phyloP scores from a whole-genome alignment of 2,888 invertebrate genomes.

The Melanostoma scalare region DNA sequence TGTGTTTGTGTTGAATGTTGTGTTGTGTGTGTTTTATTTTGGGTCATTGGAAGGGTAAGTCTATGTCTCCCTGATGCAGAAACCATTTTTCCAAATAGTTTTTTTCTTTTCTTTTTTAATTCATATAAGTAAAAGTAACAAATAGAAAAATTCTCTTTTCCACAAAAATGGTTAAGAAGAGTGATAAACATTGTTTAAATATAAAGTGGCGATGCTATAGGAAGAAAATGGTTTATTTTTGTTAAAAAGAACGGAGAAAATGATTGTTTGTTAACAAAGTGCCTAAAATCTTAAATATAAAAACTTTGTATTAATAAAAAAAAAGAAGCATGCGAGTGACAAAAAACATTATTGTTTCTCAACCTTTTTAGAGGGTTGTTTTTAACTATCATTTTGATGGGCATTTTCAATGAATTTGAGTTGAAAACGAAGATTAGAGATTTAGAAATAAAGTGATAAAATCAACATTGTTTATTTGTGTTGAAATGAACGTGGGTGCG shows the following conservation, averaged over 20 bases:
- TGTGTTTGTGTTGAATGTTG: constrained; percentile 19
- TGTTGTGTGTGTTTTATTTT: constrained; percentile 17
- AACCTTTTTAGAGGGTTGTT: too few relatives aligned
- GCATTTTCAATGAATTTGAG: too few relatives aligned
- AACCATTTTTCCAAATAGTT: constrained; percentile 7
- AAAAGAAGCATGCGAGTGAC: background rate
- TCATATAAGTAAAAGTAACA: constrained; percentile 14
- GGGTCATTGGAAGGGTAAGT: constrained; percentile 12
- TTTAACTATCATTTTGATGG: too few relatives aligned
- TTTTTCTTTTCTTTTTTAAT: constrained; percentile 16
- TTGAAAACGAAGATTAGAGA: too few relatives aligned
- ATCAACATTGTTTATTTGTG: too few relatives aligned
- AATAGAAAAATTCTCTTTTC: background rate
- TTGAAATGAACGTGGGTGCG: too few relatives aligned
- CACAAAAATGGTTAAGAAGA: constrained; percentile 14
- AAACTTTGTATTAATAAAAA: background rate
- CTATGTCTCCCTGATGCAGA: constrained; percentile 70
- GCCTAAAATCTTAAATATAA: background rate
- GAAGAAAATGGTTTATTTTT: too few relatives aligned
- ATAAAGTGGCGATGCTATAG: background rate
- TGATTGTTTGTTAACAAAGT: background rate
- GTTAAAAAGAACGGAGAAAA: too few relatives aligned
- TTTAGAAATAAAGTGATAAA: too few relatives aligned
- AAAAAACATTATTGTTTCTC: background rate
- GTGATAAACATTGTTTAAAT: constrained; percentile 62